Base-by-base conservation (phyloP, 2,797 vertebrate species). In the Pempheris klunzingeri region DNA sequence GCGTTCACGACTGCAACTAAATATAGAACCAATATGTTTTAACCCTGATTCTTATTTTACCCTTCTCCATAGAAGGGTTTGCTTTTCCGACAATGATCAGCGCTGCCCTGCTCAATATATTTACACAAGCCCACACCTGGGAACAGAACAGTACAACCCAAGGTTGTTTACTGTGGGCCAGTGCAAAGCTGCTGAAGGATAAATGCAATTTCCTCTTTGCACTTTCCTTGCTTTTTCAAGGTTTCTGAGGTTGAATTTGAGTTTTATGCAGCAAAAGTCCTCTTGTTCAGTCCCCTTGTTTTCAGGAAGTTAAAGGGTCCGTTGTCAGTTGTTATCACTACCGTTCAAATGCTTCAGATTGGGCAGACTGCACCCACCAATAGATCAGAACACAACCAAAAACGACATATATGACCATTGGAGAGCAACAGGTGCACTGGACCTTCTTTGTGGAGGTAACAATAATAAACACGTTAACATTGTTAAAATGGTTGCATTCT, bases 191-290 rank as follows among this genome's bases (percentile, higher is more conserved):
- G 36, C 5, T 52, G 24, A 64, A 43, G 41, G 47, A 65, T 15
- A 75, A 61, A 64, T 41, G 41, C 15, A 49, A 55, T 61, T 64
- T 52, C 5, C 13, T 49, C 20, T 64, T 52, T 65, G 58, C 49
- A 36, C 71, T 38, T 71, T 44, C 26, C 7, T 24, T 18, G 4
- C 15, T 20, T 57, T 65, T 41, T 62, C 47, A 62, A 78, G 66
- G 41, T 59, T 34, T 61, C 18, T 43, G 54, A 70, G 38, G 63
- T 44, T 57, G 32, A 3, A 54, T 44, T 50, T 55, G 44, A 36
- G 26, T 46, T 41, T 72, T 24, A 22, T 47, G 60, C 24, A 15
- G 47, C 10, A 28, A 38, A 46, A 28, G n/a, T n/a, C n/a, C n/a
- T n/a, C n/a, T n/a, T n/a, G n/a, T n/a, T n/a, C n/a, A n/a, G n/a